Conservation (phyloP, 2,888 invertebrate species). For the Fabriciana adippe region DNA sequence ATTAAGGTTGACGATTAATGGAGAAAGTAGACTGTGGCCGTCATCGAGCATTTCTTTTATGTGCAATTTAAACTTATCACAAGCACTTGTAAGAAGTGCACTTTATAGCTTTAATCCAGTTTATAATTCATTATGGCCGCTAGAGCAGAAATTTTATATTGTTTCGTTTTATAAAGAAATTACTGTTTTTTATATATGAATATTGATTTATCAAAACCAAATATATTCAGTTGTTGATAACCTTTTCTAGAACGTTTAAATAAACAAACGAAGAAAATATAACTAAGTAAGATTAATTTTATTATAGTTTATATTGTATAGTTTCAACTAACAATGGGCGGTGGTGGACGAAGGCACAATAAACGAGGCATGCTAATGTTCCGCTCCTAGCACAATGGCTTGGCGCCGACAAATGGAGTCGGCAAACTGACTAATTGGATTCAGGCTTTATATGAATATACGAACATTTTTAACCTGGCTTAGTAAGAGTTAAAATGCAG, state of each 20-base stretch:
- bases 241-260: no score
- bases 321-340: constrained; percentile 36
- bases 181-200: neutral
- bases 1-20: constrained; percentile 40
- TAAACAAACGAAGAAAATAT: neutral
- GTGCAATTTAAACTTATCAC: constrained; percentile 32
- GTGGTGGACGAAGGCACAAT: constrained; percentile 32
- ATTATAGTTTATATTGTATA: constrained; percentile 21
- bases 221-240: no score
- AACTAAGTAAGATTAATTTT: neutral
- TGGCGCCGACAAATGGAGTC: constrained; percentile 35
- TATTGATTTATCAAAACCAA: no score
- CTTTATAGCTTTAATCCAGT: constrained; percentile 17
- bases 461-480: constrained; percentile 1
- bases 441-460: constrained; percentile 14
- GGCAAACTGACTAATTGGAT: constrained; percentile 31
- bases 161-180: neutral
- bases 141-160: constrained; percentile 10
- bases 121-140: constrained; percentile 9
- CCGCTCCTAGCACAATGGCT: constrained; percentile 35
- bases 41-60: constrained; percentile 34
- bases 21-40: constrained; percentile 39
- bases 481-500: neutral
- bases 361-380: constrained; percentile 37
- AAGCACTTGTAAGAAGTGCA: constrained; percentile 5